phyloP scores from a whole-genome alignment of 37 sponge, comb jelly and placozoan genomes.

The Halisarca cf. caerulea region DNA sequence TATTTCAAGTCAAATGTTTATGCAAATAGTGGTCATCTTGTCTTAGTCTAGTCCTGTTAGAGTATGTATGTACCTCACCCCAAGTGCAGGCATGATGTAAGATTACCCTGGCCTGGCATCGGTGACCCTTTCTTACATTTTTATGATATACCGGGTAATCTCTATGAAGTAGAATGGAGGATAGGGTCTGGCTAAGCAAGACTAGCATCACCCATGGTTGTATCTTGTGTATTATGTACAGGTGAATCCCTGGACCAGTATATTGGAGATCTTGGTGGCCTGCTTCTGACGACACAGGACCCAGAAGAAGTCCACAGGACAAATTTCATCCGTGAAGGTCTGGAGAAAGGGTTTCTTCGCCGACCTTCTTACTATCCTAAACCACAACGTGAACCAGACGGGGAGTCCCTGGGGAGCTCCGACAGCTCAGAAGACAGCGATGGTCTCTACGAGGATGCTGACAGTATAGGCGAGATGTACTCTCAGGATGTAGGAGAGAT shows the following conservation, averaged over 20 bases:
- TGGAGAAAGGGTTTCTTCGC: not conserved
- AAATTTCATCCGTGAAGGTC: not conserved
- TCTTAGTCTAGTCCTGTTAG: no score
- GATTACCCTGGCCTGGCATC: no score
- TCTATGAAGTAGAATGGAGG: no score
- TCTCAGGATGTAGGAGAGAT: not conserved
- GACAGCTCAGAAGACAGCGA: not conserved
- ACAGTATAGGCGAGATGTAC: not conserved
- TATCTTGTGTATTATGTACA: not conserved
- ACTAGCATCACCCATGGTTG: not conserved
- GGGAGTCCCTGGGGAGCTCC: not conserved
- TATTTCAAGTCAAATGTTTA: no score
- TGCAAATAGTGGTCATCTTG: no score
- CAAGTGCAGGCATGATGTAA: no score
- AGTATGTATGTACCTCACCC: no score
- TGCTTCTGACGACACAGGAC: not conserved
- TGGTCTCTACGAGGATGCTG: not conserved
- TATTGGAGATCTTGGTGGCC: not conserved
- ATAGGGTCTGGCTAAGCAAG: no score
- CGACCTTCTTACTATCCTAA: no score
- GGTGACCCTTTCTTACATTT: no score
- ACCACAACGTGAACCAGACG: no score
- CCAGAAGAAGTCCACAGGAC: not conserved
- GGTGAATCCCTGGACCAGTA: conserved; percentile 5
- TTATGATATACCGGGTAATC: no score